phyloP scores from a whole-genome alignment of 2,113 vertebrate genomes.

The Microtus richardsoni region DNA sequence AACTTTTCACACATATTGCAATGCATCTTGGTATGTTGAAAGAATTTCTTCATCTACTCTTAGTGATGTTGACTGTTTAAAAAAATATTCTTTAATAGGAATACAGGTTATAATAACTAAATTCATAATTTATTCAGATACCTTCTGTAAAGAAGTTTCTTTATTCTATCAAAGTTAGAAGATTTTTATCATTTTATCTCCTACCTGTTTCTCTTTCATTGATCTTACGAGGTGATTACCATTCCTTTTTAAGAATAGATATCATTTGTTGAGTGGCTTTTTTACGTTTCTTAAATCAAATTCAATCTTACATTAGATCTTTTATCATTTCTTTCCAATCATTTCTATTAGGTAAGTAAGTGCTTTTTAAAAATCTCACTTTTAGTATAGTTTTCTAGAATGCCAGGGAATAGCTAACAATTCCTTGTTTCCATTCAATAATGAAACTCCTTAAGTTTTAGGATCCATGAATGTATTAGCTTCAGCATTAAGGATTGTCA shows the following conservation, averaged over 20 bases:
- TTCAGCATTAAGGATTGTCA: slow-evolving; percentile 6
- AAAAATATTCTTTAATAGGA: slow-evolving; percentile 67
- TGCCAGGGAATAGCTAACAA: slow-evolving; percentile 42
- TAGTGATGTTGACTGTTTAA: slow-evolving; percentile 53
- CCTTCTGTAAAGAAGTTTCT: slow-evolving; percentile 46
- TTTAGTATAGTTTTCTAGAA: slow-evolving; percentile 39
- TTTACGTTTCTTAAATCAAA: slow-evolving; percentile 70
- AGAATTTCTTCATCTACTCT: slow-evolving; percentile 64
- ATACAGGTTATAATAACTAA: slow-evolving; percentile 62
- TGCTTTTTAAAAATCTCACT: slow-evolving; percentile 40
- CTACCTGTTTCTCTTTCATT: slow-evolving; percentile 56
- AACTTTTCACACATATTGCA: slow-evolving; percentile 11
- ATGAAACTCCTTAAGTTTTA: slow-evolving; percentile 51
- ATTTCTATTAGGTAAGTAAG: slow-evolving; percentile 26
- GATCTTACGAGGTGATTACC: slow-evolving; percentile 59
- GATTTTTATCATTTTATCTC: slow-evolving; percentile 72
- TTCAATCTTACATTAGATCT: slow-evolving; percentile 52
- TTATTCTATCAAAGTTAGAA: slow-evolving; percentile 67
- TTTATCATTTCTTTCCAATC: slow-evolving; percentile 54
- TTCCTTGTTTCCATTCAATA: slow-evolving; percentile 49
- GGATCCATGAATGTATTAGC: slow-evolving; percentile 17
- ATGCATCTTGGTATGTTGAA: slow-evolving; percentile 48
- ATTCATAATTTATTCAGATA: slow-evolving; percentile 63
- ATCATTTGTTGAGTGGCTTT: slow-evolving; percentile 70
- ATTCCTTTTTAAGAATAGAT: slow-evolving; percentile 60